A percentile compares a stretch with the other conserved stretches of the same genome.
Evolutionary conservation across 2,113 vertebrate species (phyloP).

Genomic region (Channa maculata): DNA sequence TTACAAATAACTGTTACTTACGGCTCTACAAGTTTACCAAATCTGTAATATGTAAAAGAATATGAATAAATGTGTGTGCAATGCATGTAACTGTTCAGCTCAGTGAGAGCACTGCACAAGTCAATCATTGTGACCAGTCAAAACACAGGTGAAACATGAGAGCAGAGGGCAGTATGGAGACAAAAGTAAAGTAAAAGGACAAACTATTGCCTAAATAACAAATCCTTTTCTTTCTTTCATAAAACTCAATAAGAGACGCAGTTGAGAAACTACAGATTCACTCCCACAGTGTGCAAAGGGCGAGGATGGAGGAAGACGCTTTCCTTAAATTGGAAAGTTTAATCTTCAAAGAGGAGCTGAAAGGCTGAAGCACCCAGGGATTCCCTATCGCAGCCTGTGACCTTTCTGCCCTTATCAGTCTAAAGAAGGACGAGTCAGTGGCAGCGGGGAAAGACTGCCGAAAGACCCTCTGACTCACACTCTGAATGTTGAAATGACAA

Average conservation of each 20-base stretch:
- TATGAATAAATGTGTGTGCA: too few relatives aligned
- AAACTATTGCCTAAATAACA: too few relatives aligned
- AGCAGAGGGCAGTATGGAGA: too few relatives aligned
- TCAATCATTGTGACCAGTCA: too few relatives aligned
- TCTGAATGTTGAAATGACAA: not conserved
- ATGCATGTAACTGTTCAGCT: too few relatives aligned
- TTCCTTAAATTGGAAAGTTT: constrained; percentile 37
- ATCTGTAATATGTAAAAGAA: too few relatives aligned
- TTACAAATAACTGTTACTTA: too few relatives aligned
- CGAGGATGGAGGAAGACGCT: not conserved
- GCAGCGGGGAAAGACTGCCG: not conserved
- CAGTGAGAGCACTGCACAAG: too few relatives aligned
- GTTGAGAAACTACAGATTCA: not conserved
- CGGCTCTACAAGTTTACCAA: too few relatives aligned
- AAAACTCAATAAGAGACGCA: not conserved
- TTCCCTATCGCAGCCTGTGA: constrained; percentile 22
- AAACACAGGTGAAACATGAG: too few relatives aligned
- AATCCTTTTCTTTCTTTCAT: too few relatives aligned
- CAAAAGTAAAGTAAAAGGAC: too few relatives aligned
- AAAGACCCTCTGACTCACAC: not conserved
- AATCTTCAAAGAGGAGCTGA: constrained; percentile 51
- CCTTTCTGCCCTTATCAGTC: constrained; percentile 28
- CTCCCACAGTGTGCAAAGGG: not conserved
- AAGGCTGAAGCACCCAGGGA: constrained; percentile 27
- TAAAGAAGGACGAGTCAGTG: constrained; percentile 17